Evolutionary conservation across 2,888 invertebrate genomes (phyloP), one percentile per base, ranked within the genome.

Genomic region (Rambutsinella grinnellia): DNA sequence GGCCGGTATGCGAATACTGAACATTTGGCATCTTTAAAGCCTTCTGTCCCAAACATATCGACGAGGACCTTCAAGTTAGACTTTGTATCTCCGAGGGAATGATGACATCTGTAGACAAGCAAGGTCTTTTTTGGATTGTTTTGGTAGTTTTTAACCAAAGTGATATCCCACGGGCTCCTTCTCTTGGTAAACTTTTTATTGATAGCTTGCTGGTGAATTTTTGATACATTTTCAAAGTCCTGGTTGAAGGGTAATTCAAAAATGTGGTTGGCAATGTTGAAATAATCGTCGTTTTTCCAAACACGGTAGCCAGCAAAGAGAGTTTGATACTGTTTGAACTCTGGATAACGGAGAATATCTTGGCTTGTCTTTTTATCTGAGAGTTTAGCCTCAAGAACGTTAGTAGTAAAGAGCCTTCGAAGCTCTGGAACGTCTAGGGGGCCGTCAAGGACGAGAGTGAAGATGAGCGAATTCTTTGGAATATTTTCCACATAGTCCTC

Each of bases 151-250:
- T 56, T 1, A 21, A 62, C 36, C 0, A 70, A 15, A 0, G 62
- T n/a, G n/a, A 70, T 24, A 24, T 70, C 70, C 70, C 70, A 70
- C 26, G 70, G 70, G 24, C 70, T 70, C 15, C 28, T 53, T 2
- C 26, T 54, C 13, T 54, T 26, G 3, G n/a, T 3, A 44, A 19
- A 70, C 2, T 6, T 6, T 23, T 56, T 70, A 49, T 70, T 62
- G 1, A 27, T 54, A 6, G 47, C 1, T 19, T 70, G 46, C 13
- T 70, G 54, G 19, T 70, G 70, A 15, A 70, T 46, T 26, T 27
- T 62, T 26, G 17, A 6, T 8, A 62, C 8, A 2, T 53, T 8
- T 2, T 49, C 2, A 10, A 44, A 56, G 24, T 58, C 15, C 2
- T 19, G 21, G 17, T n/a, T 44, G 60, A 28, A 60, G 15, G 60